Base-by-base conservation (phyloP, 2,797 vertebrate genomes). In the Enteromius trimaculatus region DNA sequence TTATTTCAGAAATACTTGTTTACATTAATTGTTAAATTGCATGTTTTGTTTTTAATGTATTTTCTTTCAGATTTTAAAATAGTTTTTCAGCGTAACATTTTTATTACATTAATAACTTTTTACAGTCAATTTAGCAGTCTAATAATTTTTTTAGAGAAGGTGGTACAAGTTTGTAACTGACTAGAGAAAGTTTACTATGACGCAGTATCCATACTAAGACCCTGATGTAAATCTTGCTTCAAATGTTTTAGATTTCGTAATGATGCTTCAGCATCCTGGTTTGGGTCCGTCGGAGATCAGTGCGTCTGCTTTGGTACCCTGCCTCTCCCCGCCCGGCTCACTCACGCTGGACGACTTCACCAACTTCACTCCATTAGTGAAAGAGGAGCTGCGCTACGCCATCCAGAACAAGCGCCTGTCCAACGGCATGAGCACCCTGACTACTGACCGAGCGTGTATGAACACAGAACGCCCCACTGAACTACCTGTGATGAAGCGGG, bases 191-290 rank as follows among this genome's bases (percentile, higher is more conserved):
- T 76, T 60, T 49, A 64, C 39, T 31, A 16, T 14, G 17, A 44
- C 4, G 17, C 42, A 68, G 9, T 42, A 19, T 42, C n/a, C 53
- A 3, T 6, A 26, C 26, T 23, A n/a, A 6, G 34, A 34, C 4
- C 34, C 1, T n/a, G 31, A 51, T 44, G 34, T 19, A 60, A 60
- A 7, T 29, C 37, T 39, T 58, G 8, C 8, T 10, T 47, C 9
- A 14, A 13, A 23, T 69, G 11, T 69, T 37, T 31, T 16, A 81
- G 81, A 17, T 86, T 86, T 51, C 88, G 94, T 95, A 93, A 98
- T 98, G 97, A 99, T 99, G 98, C 96, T 99, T 90, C 98, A 99
- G 91, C 95, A 98, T 92, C 86, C 96, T 31, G 96, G 95, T 85
- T 96, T 96, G 83, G 94, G 96, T 86, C 95, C 96, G 82, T 96